Evolutionary conservation across 2,797 vertebrate species (phyloP).

Genomic region (Phrynocephalus vlangalii): DNA sequence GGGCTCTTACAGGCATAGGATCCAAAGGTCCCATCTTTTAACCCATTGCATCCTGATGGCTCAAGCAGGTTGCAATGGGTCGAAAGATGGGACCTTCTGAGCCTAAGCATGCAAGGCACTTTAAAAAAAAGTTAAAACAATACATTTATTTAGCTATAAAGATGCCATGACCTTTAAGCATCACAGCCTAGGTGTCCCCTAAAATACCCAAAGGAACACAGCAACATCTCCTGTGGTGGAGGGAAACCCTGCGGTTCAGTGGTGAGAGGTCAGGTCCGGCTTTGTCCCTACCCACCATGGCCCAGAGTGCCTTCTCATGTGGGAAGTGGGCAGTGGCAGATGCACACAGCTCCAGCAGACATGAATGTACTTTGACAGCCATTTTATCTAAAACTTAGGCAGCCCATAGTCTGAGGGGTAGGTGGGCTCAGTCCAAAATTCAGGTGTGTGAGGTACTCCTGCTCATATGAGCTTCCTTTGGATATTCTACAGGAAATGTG

Average conservation of each 20-base stretch:
- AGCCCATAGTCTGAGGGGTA: too few species aligned
- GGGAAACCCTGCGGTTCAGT: not conserved
- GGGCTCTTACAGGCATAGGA: not conserved
- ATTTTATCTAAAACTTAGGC: not conserved
- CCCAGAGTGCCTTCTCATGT: not conserved
- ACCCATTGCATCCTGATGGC: not conserved
- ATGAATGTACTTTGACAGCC: not conserved
- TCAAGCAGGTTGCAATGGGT: not conserved
- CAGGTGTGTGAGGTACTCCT: too few species aligned
- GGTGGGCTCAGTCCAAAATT: too few species aligned
- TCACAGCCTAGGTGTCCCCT: not conserved
- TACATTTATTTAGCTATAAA: not conserved
- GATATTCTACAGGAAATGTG: too few species aligned
- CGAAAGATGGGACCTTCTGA: too few species aligned
- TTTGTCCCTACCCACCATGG: not conserved
- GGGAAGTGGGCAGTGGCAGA: not conserved
- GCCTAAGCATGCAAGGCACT: not conserved
- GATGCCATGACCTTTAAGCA: not conserved
- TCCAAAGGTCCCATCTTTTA: not conserved
- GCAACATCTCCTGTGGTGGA: not conserved
- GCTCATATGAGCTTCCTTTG: too few species aligned
- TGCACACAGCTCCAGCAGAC: not conserved
- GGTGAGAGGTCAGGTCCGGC: too few species aligned
- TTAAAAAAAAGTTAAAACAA: too few species aligned
- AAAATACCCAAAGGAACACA: not conserved